Percentiles rank a stretch among this genome's conserved stretches.
phyloP scores from a whole-genome alignment of 2,888 invertebrate genomes.

The Anticlea derivata region DNA sequence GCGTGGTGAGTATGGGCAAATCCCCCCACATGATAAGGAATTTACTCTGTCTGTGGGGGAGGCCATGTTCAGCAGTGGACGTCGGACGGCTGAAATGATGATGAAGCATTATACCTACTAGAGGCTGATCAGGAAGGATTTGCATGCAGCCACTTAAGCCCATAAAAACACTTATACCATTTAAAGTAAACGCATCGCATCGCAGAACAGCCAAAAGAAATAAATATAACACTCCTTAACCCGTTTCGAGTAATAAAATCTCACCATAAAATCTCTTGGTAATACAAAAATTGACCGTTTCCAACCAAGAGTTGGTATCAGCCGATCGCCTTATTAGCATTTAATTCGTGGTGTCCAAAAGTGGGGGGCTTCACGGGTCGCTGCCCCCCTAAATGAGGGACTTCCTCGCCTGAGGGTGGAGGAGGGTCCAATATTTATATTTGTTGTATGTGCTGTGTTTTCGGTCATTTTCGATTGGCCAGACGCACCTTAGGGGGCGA shows the following conservation, averaged over 20 bases:
- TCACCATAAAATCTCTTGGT: slow-evolving; percentile 35
- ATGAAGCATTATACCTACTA: too few species aligned
- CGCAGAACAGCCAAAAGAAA: slow-evolving; percentile 33
- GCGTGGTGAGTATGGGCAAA: too few species aligned
- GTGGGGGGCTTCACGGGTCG: slow-evolving; percentile 78
- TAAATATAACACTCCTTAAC: slow-evolving; percentile 32
- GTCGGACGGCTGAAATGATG: too few species aligned
- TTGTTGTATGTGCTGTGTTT: slow-evolving; percentile 47
- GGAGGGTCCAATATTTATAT: slow-evolving; percentile 59
- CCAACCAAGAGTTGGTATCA: slow-evolving; percentile 56
- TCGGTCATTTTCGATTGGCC: slow-evolving; percentile 57
- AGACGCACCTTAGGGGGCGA: slow-evolving; percentile 47
- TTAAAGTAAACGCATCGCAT: slow-evolving; percentile 26
- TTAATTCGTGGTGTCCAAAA: slow-evolving; percentile 76
- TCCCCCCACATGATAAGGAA: too few species aligned
- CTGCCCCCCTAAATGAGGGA: slow-evolving; percentile 77
- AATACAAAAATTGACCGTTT: slow-evolving; percentile 44
- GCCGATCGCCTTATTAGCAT: slow-evolving; percentile 78
- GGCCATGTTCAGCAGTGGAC: too few species aligned
- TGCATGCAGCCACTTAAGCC: slow-evolving; percentile 4
- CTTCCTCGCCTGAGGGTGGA: slow-evolving; percentile 73
- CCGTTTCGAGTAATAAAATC: slow-evolving; percentile 36
- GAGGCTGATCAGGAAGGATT: background rate
- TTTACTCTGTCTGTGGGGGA: too few species aligned
- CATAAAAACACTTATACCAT: slow-evolving; percentile 23